Evolutionary conservation across 2,888 invertebrate genomes (phyloP).

Genomic region (Cecidostiba fungosa): DNA sequence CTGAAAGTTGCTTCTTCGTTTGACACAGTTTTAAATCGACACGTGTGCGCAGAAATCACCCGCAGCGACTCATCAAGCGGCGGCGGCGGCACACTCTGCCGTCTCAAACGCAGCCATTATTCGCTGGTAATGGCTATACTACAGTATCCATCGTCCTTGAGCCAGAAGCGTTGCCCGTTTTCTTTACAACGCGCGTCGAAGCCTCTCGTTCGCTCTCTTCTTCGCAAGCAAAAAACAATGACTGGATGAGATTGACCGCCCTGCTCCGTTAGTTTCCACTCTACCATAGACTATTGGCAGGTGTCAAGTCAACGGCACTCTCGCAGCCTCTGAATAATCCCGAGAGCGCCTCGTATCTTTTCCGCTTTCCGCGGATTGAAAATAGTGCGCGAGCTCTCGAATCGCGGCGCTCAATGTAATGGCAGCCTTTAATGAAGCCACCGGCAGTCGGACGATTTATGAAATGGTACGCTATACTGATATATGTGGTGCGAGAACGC

Average conservation of each 20-base stretch:
- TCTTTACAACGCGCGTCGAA: constrained; percentile 1
- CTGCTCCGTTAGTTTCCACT: background rate
- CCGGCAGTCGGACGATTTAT: constrained; percentile 29
- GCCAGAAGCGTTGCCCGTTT: constrained; percentile 11
- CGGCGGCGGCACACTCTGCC: background rate
- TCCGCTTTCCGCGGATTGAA: constrained; percentile 19
- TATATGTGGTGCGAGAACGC: background rate
- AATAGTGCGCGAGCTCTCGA: background rate
- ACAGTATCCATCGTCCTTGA: constrained; percentile 9
- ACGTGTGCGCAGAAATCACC: background rate
- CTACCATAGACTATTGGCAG: constrained; percentile 29
- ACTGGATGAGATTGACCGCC: background rate
- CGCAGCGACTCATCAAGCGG: background rate
- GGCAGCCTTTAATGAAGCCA: background rate
- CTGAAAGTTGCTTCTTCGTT: background rate
- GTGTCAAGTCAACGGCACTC: constrained; percentile 21
- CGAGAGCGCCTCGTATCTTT: constrained; percentile 12
- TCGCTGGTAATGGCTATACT: background rate
- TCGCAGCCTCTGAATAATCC: background rate
- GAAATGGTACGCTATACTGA: background rate
- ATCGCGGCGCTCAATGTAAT: background rate
- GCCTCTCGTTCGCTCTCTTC: background rate
- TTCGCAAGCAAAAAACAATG: background rate
- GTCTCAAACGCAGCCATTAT: background rate
- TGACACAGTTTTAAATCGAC: background rate